These are phyloP conservation scores for Chromis chromis DNA, from an alignment of 2,797 vertebrate genomes.

Conservation along the genomic window DNA sequence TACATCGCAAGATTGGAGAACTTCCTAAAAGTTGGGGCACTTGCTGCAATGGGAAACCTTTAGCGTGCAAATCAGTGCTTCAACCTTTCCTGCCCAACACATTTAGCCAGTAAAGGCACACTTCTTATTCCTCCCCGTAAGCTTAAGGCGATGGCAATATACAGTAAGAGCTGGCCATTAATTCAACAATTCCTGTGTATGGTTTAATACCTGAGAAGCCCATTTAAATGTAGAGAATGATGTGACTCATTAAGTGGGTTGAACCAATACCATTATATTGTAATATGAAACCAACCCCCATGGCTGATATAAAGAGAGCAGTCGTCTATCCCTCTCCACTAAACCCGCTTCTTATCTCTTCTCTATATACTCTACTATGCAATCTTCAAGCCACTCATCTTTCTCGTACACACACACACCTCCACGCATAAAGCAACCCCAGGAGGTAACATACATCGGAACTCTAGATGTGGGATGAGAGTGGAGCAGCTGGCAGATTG, in stretches of 20 bases:
- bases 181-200: slow-evolving; percentile 45
- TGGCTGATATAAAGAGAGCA: slow-evolving; percentile 35
- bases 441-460: slow-evolving; percentile 18
- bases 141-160: slow-evolving; percentile 9
- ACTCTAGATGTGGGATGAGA: slow-evolving; percentile 44
- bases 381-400: slow-evolving; percentile 1
- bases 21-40: not conserved
- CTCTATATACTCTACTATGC: not conserved
- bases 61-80: not conserved
- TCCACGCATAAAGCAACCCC: slow-evolving; percentile 23
- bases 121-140: no score
- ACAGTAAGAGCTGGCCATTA: slow-evolving; percentile 53
- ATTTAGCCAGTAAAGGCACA: no score
- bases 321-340: not conserved
- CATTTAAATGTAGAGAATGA: slow-evolving; percentile 51
- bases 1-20: not conserved
- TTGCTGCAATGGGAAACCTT: not conserved
- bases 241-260: slow-evolving; percentile 57
- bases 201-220: slow-evolving; percentile 45
- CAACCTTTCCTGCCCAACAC: not conserved
- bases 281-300: slow-evolving; percentile 46
- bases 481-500: slow-evolving; percentile 52
- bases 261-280: slow-evolving; percentile 55
- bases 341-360: not conserved
- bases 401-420: slow-evolving; percentile 5